Evolutionary conservation across 2,888 invertebrate species (phyloP).

Genomic region (Tetragonula carbonaria): DNA sequence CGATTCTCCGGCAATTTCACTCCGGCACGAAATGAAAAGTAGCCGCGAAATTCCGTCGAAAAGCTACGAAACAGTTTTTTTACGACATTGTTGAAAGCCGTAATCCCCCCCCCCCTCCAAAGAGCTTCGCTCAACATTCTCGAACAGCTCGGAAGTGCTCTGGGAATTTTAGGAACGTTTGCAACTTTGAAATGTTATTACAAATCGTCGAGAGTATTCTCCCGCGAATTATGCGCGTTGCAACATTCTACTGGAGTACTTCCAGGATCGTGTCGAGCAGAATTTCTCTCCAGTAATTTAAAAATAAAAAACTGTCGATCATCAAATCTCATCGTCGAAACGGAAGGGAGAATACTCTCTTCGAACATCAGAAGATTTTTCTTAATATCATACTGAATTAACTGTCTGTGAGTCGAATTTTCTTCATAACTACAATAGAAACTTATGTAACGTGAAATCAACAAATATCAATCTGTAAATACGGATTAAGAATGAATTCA

Average conservation of each 20-base stretch:
- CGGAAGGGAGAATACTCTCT: too few relatives aligned
- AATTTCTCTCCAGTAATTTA: neutral
- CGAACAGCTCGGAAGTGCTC: neutral
- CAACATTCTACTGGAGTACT: neutral
- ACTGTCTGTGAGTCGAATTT: too few relatives aligned
- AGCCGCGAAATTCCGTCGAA: neutral
- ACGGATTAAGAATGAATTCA: too few relatives aligned
- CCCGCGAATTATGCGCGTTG: neutral
- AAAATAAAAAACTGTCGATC: neutral
- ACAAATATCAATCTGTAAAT: too few relatives aligned
- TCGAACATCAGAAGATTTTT: too few relatives aligned
- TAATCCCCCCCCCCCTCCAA: neutral
- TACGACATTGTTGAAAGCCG: neutral
- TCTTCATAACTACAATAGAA: too few relatives aligned
- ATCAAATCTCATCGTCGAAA: neutral
- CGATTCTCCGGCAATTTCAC: neutral
- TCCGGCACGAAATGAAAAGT: neutral
- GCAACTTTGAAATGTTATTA: neutral
- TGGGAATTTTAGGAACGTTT: neutral
- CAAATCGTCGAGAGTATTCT: neutral
- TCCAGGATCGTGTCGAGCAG: neutral
- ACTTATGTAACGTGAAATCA: too few relatives aligned
- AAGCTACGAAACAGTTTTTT: neutral
- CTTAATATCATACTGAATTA: too few relatives aligned
- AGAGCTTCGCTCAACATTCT: neutral